A percentile compares a stretch with the other conserved stretches of the same genome.
Conservation (phyloP, 2,113 vertebrate genomes). For the Pangasianodon hypophthalmus region DNA sequence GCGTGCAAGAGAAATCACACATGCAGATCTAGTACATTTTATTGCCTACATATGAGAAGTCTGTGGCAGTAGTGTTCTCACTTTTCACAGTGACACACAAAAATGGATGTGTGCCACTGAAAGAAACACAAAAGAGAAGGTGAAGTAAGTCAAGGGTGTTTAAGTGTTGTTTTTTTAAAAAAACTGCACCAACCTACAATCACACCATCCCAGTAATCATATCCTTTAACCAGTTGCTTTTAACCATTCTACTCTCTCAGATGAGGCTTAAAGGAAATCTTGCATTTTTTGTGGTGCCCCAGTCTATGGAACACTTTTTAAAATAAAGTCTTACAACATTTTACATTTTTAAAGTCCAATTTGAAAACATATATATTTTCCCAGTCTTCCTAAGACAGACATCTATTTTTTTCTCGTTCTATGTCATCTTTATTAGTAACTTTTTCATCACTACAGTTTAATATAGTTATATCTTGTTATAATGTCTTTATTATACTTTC, state of each 20-base stretch:
- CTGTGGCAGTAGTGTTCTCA: not conserved
- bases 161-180: not conserved
- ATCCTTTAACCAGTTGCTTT: not conserved
- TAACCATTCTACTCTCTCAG: not conserved
- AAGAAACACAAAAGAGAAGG: not conserved
- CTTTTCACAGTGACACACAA: not conserved
- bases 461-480: not conserved
- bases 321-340: not conserved
- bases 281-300: not conserved
- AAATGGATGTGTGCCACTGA: not conserved
- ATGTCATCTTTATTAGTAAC: not conserved
- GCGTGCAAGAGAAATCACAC: not conserved
- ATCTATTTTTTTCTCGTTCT: not conserved
- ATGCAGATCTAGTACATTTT: not conserved
- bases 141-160: not conserved
- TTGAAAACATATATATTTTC: not conserved
- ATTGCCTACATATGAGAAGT: not conserved
- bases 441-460: not conserved
- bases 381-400: not conserved
- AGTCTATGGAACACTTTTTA: not conserved
- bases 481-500: not conserved
- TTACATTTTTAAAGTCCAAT: not conserved
- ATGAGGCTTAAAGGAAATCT: not conserved
- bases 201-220: not conserved
- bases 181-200: not conserved